phyloP scores from a whole-genome alignment of 1,140 invertebrate species.

The Zaprionus lachaisei region DNA sequence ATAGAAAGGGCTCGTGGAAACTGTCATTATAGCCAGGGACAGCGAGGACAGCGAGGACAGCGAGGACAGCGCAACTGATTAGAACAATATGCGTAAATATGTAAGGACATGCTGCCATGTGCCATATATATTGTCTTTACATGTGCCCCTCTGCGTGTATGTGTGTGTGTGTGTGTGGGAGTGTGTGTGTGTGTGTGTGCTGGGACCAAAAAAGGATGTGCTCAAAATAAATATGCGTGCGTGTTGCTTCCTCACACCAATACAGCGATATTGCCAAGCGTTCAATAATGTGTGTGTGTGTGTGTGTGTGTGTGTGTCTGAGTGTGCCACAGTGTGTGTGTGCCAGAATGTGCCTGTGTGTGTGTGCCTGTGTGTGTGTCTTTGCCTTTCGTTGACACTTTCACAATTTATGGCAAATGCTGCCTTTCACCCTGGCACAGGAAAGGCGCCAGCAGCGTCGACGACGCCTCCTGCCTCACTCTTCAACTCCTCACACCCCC shows the following conservation, averaged over 20 bases:
- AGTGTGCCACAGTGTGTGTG: constrained; percentile 3
- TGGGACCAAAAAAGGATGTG: constrained; percentile 65
- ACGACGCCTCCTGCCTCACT: constrained; percentile 30
- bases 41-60: background rate
- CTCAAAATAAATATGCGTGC: constrained; percentile 83
- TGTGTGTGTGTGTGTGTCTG: constrained; percentile 47
- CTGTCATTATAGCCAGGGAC: constrained; percentile 54
- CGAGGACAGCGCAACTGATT: constrained; percentile 70
- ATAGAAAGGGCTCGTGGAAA: background rate
- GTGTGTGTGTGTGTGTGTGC: constrained; percentile 30
- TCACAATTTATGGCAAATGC: constrained; percentile 82
- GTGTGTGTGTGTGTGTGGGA: constrained; percentile 31
- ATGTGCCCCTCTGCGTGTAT: constrained; percentile 27
- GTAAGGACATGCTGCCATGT: constrained; percentile 59
- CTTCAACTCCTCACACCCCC: background rate
- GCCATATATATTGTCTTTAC: constrained; percentile 36
- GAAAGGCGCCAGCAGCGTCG: constrained; percentile 69
- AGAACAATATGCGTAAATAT: constrained; percentile 81
- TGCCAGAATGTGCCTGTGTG: constrained; percentile 36
- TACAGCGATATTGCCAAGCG: constrained; percentile 18
- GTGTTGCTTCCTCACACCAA: constrained; percentile 72
- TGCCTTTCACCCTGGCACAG: constrained; percentile 72
- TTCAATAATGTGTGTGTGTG: constrained; percentile 51
- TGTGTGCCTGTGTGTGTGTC: constrained; percentile 57
- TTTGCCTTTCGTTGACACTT: constrained; percentile 82